These are phyloP conservation scores for Amphiprion percula DNA, from an alignment of 2,113 vertebrate genomes.

Conservation along the genomic window DNA sequence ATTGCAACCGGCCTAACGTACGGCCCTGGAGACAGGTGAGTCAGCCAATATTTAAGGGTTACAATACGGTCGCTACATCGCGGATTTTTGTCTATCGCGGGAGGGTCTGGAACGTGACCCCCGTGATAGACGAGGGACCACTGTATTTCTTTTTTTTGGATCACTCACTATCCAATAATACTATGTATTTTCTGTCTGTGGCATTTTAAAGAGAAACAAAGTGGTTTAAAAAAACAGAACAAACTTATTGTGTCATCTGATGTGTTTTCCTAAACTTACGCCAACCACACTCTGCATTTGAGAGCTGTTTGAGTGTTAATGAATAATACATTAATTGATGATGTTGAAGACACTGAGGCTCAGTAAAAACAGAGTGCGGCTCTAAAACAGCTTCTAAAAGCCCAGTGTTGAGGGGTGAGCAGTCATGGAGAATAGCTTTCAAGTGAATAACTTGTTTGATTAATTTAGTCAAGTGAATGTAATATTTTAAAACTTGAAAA, in stretches of 20 bases:
- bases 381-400: slow-evolving; percentile 21
- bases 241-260: slow-evolving; percentile 4
- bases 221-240: neutral
- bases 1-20: no score
- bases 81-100: no score
- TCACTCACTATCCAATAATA: neutral
- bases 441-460: slow-evolving; percentile 35
- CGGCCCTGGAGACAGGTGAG: no score
- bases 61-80: no score
- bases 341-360: slow-evolving; percentile 3
- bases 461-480: slow-evolving; percentile 8
- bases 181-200: neutral
- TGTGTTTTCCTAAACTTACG: slow-evolving; percentile 1
- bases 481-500: slow-evolving; percentile 20
- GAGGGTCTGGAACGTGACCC: no score
- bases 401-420: slow-evolving; percentile 2
- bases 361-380: slow-evolving; percentile 30
- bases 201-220: neutral
- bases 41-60: no score
- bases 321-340: slow-evolving; percentile 44
- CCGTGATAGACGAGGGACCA: no score
- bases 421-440: slow-evolving; percentile 28
- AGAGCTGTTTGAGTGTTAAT: slow-evolving; percentile 43
- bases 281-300: slow-evolving; percentile 10
- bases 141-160: neutral